Base-by-base conservation (phyloP, 2,113 vertebrate genomes). In the Esox niger region DNA sequence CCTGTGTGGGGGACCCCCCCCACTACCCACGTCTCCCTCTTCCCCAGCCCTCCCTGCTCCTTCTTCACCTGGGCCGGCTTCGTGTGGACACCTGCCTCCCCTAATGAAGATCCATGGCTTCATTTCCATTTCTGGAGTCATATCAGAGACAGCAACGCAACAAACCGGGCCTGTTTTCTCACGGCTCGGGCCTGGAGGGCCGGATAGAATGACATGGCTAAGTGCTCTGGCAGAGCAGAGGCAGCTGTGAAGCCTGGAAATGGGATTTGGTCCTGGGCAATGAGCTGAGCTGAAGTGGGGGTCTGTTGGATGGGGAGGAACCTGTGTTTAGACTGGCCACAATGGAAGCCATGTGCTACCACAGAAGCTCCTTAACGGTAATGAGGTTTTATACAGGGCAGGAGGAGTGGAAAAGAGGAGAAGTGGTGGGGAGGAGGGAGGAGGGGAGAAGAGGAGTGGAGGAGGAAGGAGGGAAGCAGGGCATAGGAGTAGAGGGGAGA, bases 11-110 rank as follows among this genome's bases (percentile, higher is more conserved):
- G 67, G 46, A 74, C 70, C 73, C 77, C 26, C 52, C 13, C 30
- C 32, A 46, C 26, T 20, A 30, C 56, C 66, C 43, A 35, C 72
- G 54, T 75, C 78, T 33, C 62, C 76, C 79, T 63, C 23, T 31
- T 3, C 70, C 17, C 11, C 70, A 30, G 30, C 60, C 49, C 60
- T 67, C 60, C 75, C 69, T 79, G 83, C 84, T 81, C 83, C 92
- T 89, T 97, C 93, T 89, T 97, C 93, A 98, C 95, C 95, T 97
- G 95, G 90, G 88, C 84, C 70, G 87, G 73, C 80, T 84, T 82
- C 83, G 77, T 74, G 75, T 70, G 89, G 91, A 92, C 95, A 97
- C 94, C 94, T 98, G 95, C 93, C 89, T 92, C 85, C 90, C 86
- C 86, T 94, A 93, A 96, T 96, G 94, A 95, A 93, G 91, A 93